A percentile compares a stretch with the other conserved stretches of the same genome.
phyloP scores from a whole-genome alignment of 2,888 invertebrate genomes.

The Papilio demoleus region DNA sequence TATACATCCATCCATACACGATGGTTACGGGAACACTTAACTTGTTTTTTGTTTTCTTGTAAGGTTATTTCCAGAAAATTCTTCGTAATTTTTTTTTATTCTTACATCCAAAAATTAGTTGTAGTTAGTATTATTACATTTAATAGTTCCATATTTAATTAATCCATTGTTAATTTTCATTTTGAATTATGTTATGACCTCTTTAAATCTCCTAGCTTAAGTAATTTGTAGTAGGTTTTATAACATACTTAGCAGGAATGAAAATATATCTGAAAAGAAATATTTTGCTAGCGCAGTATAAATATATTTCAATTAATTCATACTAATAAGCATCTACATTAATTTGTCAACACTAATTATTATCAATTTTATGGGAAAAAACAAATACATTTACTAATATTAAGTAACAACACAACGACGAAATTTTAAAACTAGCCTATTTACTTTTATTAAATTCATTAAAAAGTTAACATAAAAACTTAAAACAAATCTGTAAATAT shows the following conservation, averaged over 20 bases:
- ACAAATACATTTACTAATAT: no score
- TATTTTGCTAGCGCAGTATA: conserved; percentile 17
- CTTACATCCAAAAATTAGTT: not conserved
- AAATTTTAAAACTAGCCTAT: no score
- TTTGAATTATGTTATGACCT: not conserved
- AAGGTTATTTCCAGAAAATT: not conserved
- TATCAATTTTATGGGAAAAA: no score
- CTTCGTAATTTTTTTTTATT: conserved; percentile 5
- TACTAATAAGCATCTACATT: conserved; percentile 1
- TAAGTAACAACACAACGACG: no score
- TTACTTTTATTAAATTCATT: no score
- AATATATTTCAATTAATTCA: not conserved
- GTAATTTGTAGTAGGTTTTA: not conserved
- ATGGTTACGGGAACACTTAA: conserved; percentile 15
- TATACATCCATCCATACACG: conserved; percentile 10
- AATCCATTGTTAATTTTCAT: conserved; percentile 12
- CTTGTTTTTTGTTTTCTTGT: not conserved
- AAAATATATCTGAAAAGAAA: conserved; percentile 21
- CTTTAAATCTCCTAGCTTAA: not conserved
- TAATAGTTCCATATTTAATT: conserved; percentile 1
- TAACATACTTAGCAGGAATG: conserved; percentile 19
- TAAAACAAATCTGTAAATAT: not conserved
- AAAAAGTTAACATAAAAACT: no score
- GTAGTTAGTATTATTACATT: conserved; percentile 16
- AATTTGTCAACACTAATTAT: not conserved